Evolutionary conservation across 2,888 invertebrate species (phyloP).

Genomic region (Drosophila mettleri): DNA sequence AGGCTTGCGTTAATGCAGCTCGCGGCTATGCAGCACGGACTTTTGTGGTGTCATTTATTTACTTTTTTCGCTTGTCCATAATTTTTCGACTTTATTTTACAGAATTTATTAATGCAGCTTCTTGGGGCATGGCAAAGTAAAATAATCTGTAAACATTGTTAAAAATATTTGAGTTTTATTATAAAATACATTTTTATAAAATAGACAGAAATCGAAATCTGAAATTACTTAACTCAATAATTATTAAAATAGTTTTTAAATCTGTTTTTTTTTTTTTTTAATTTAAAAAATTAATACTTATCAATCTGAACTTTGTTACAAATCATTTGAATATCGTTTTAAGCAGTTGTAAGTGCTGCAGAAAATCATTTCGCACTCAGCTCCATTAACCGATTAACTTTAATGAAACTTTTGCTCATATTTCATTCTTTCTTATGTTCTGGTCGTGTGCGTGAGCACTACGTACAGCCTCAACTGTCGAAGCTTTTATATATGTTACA

Average conservation of each 20-base stretch:
- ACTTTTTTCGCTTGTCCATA: neutral
- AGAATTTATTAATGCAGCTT: slow-evolving; percentile 35
- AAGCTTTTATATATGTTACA: neutral
- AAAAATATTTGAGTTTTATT: neutral
- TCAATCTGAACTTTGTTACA: too few relatives aligned
- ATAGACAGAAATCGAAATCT: too few relatives aligned
- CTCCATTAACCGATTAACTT: slow-evolving; percentile 25
- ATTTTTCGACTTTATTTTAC: slow-evolving; percentile 9
- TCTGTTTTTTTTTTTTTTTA: too few relatives aligned
- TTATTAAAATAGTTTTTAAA: too few relatives aligned
- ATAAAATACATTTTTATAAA: too few relatives aligned
- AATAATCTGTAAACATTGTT: neutral
- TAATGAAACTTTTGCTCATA: slow-evolving; percentile 19
- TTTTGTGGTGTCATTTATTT: slow-evolving; percentile 54
- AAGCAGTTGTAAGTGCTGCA: neutral
- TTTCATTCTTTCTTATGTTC: slow-evolving; percentile 23
- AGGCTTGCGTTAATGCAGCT: slow-evolving; percentile 74
- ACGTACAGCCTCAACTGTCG: neutral
- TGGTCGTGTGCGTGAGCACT: slow-evolving; percentile 11
- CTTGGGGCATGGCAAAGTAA: neutral
- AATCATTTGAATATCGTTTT: neutral
- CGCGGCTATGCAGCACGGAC: slow-evolving; percentile 73
- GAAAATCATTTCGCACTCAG: slow-evolving; percentile 2
- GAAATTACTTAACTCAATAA: too few relatives aligned
- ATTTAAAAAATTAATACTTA: too few relatives aligned